Base-by-base conservation (phyloP, 1,140 invertebrate genomes). In the Euura lappo region DNA sequence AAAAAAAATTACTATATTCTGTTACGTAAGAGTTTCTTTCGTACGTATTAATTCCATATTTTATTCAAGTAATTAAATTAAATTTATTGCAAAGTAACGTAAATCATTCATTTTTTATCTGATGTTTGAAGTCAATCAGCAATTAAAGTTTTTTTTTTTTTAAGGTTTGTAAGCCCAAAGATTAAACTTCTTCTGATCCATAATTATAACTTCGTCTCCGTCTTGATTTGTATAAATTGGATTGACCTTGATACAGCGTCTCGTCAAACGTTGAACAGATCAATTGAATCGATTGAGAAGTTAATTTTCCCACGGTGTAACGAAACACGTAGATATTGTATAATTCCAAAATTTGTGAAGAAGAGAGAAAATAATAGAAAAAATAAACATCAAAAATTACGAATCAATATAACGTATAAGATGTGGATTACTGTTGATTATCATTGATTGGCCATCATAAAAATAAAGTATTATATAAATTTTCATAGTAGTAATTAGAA, bases 341-440 rank as follows among this genome's bases (percentile, higher is more conserved):
- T 44, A 70, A 80, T 80, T 72, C 76, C 80, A 79, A n/a, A 6
- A 60, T 60, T 3, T 60, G 65, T 71, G 76, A 28, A 28, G 28
- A 28, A 28, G 28, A 28, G 28, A 28, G 28, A 28, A 28, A 28
- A 28, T 1, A 28, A 28, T 28, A 28, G 28, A 28, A 28, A 28
- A 28, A 28, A 28, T 46, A 28, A 28, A 0, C 28, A 1, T 28
- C 0, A 74, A 65, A 60, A 42, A 74, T 11, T 68, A 71, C 72
- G 67, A 78, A 76, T 78, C 28, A 80, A 72, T 71, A 78, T 28
- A 28, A 28, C 28, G 28, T 28, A 28, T 28, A 80, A 81, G 81
- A 76, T 75, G 81, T 77, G 76, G 46, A 44, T 45, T 75, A 78
- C 28, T 64, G 76, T 79, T 79, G 79, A 80, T 83, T 83, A 84